Evolutionary conservation across 2,888 invertebrate species (phyloP).

Genomic region (Lymantria dispar): DNA sequence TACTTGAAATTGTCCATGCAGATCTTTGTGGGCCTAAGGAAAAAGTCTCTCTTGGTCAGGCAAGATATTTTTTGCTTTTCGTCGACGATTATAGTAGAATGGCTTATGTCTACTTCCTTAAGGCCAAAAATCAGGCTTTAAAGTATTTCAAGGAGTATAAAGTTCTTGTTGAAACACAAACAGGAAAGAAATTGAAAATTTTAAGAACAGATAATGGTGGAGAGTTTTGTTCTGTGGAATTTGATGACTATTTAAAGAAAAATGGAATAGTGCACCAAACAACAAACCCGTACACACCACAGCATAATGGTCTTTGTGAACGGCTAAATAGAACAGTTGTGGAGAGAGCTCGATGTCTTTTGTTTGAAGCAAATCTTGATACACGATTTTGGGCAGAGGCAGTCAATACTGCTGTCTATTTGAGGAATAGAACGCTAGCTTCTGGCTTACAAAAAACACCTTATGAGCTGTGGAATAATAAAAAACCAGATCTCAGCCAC

Average conservation of each 20-base stretch:
- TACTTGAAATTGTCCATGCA: background rate
- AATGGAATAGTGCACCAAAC: background rate
- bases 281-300: background rate
- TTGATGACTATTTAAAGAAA: background rate
- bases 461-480: no score
- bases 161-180: constrained; percentile 5
- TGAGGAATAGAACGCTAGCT: no score
- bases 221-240: constrained; percentile 5
- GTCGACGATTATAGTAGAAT: constrained; percentile 3
- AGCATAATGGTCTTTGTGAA: constrained; percentile 1
- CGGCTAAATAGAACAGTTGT: background rate
- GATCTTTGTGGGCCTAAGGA: background rate
- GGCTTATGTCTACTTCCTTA: constrained; percentile 1
- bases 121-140: constrained; percentile 1
- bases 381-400: constrained; percentile 16
- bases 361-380: constrained; percentile 5
- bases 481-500: no score
- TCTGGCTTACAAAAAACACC: no score
- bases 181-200: constrained; percentile 3
- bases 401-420: constrained; percentile 6
- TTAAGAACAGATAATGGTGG: constrained; percentile 8
- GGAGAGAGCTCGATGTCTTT: constrained; percentile 9
- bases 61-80: constrained; percentile 2
- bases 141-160: constrained; percentile 3
- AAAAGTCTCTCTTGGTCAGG: background rate